These are phyloP conservation scores for Diarsia brunnea DNA, from an alignment of 2,888 invertebrate genomes.

Conservation along the genomic window DNA sequence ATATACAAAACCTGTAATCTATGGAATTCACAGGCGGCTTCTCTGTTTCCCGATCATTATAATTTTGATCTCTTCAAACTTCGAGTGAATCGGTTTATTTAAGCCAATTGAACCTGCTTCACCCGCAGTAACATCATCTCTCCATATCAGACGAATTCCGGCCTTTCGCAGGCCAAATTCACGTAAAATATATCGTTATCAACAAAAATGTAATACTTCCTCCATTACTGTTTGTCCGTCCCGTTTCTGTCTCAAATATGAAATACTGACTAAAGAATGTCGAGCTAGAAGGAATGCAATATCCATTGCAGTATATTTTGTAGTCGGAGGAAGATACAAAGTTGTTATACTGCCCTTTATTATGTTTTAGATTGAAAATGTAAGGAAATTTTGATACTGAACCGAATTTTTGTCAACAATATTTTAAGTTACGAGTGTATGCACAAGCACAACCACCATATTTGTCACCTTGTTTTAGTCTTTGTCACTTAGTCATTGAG, in stretches of 20 bases:
- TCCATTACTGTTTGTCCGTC: conserved; percentile 28
- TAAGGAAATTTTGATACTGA: background rate
- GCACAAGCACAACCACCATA: too few relatives aligned
- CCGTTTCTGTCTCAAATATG: conserved; percentile 54
- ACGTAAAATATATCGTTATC: conserved; percentile 12
- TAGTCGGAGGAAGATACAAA: conserved; percentile 20
- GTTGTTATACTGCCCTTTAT: conserved; percentile 16
- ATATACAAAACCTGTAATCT: too few relatives aligned
- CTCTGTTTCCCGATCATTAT: too few relatives aligned
- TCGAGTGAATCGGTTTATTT: background rate
- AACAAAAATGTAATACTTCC: conserved; percentile 46
- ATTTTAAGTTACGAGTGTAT: background rate
- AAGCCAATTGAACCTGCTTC: background rate
- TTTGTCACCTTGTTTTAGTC: too few relatives aligned
- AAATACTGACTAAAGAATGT: conserved; percentile 57
- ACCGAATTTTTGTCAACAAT: background rate
- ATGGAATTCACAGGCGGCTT: too few relatives aligned
- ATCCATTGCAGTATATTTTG: conserved; percentile 41
- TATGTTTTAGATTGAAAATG: conserved; percentile 10
- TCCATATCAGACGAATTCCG: background rate
- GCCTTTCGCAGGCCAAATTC: background rate
- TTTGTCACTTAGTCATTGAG: too few relatives aligned
- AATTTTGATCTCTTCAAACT: too few relatives aligned
- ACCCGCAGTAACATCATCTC: background rate
- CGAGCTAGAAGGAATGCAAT: conserved; percentile 52